Base-by-base conservation (phyloP, 2,797 vertebrate species). In the Octomys mimax region DNA sequence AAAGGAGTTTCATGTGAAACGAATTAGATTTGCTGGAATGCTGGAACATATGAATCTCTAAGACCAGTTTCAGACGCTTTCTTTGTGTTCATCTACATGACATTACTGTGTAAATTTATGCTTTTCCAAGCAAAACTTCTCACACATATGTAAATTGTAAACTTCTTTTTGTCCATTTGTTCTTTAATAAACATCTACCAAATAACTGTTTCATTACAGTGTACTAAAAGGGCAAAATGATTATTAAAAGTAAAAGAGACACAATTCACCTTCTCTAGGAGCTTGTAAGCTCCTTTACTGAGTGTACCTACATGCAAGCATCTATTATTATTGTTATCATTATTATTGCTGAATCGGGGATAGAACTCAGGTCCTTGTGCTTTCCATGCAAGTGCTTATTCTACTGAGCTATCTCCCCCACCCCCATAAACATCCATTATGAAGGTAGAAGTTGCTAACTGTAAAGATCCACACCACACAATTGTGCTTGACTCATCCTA, bases 241-340 rank as follows among this genome's bases (percentile, higher is more conserved):
- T 19, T 83, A 73, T 92, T 95, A 80, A 80, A 96, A 87, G 39
- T 88, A 89, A 68, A 71, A 39, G 16, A 93, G 19, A 95, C 12
- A 49, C 26, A 95, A 52, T 24, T 6, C 22, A 75, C 57, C 21
- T 81, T 87, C 49, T 91, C 26, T 57, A 86, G 57, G 39, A 81
- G 13, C 5, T 92, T 19, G 66, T 16, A 68, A n/a, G 66, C 16
- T 87, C 16, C 79, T 87, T 94, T 91, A 24, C 39, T 62, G 68
- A 87, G 49, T 33, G 10, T 52, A 0, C 71, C 36, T 57, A 1
- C 26, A 16, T 73, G 21, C 5, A 90, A 59, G 16, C 9, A 95
- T 28, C 39, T 39, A 24, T 46, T 31, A 39, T 31, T 49, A 49
- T 49, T 49, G 8, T 49, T 49, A 9, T 49, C 11, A 11, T 49